phyloP scores from a whole-genome alignment of 2,888 invertebrate genomes.

The Hydroisotoma schaefferi region DNA sequence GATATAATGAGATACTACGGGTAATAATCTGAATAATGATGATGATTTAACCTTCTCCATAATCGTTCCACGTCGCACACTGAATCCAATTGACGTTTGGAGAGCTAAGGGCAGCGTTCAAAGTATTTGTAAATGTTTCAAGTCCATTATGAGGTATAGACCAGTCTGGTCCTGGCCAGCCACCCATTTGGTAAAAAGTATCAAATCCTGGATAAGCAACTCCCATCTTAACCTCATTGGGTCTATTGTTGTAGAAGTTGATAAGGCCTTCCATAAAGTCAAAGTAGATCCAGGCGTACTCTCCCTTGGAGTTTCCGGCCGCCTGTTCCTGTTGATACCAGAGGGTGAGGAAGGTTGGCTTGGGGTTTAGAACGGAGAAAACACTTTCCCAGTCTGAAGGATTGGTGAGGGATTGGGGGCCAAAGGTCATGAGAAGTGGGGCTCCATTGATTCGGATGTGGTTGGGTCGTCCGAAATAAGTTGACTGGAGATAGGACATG shows the following conservation, averaged over 20 bases:
- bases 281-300: conserved; percentile 42
- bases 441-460: conserved; percentile 38
- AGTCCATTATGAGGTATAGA: conserved; percentile 21
- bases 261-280: conserved; percentile 40
- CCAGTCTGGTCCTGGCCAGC: conserved; percentile 40
- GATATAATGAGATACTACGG: neutral
- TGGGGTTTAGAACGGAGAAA: conserved; percentile 31
- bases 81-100: conserved; percentile 31
- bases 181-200: conserved; percentile 34
- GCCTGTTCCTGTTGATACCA: conserved; percentile 38
- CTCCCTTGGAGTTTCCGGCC: conserved; percentile 31
- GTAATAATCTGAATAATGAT: no score
- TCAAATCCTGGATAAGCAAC: conserved; percentile 43
- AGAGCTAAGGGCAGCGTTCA: conserved; percentile 28
- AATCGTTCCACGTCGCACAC: conserved; percentile 44
- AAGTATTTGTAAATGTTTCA: conserved; percentile 34
- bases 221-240: conserved; percentile 32
- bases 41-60: no score
- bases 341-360: conserved; percentile 40
- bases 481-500: conserved; percentile 22
- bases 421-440: conserved; percentile 43
- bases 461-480: conserved; percentile 28
- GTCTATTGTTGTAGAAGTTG: conserved; percentile 37
- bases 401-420: conserved; percentile 37
- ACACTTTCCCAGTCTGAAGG: conserved; percentile 36